Evolutionary conservation across 2,797 vertebrate species (phyloP), one percentile per base, ranked within the genome.

Genomic region (Hoplostethus atlanticus): DNA sequence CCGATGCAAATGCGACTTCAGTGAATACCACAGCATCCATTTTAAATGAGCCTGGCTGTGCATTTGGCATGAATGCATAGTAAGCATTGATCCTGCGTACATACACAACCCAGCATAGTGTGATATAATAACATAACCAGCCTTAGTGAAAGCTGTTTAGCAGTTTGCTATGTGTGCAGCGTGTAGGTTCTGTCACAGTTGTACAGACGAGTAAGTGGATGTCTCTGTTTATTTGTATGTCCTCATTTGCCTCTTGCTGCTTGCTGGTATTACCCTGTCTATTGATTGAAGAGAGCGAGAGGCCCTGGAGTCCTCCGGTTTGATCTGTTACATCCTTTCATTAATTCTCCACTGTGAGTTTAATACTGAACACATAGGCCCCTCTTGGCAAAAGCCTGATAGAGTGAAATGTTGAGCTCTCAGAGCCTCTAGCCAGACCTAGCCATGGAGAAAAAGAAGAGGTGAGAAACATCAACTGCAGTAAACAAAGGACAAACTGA

Each of bases 271-370:
- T 85, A 77, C 84, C 72, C 80, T 64, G 44, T 44, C 56, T 91
- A 91, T 93, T 87, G 91, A 92, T 87, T 80, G 80, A 66, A 54
- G 66, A 51, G 80, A 78, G 79, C 68, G 77, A 84, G 83, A 88
- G 75, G 74, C 87, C 87, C 86, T 69, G 82, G 89, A 89, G 90
- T 86, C 80, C 82, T 84, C 68, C 17, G 65, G 80, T 87, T 91
- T 91, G 87, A 91, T 92, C 89, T 83, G 84, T 80, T 77, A 89
- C 90, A 89, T 91, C 86, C 87, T 89, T 85, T 80, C 79, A 85
- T 87, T 91, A 89, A 90, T 89, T 89, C 80, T 87, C 81, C 81
- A 80, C 78, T 52, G 84, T 40, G 87, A 86, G 83, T 82, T 79
- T 87, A 79, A 86, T 86, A 63, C 84, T 17, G 68, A 91, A 81